phyloP scores from a whole-genome alignment of 2,888 invertebrate genomes.

The Imbricaverruca yamaguchii region DNA sequence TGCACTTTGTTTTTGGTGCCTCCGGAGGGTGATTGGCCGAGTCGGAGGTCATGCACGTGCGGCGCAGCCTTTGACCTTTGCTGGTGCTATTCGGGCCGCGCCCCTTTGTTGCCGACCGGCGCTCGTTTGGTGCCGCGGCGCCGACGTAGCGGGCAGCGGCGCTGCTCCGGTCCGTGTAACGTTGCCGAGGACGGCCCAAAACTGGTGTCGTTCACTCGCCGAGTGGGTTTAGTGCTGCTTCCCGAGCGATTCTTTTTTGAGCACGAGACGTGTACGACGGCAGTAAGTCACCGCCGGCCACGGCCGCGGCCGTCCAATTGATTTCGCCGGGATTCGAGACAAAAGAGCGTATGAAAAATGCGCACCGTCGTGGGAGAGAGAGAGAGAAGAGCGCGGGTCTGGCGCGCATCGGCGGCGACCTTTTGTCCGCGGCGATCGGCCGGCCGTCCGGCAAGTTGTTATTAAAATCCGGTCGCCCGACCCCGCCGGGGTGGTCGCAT shows the following conservation, averaged over 20 bases:
- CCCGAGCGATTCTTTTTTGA: background rate
- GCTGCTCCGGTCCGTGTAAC: background rate
- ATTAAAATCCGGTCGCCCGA: conserved; percentile 3
- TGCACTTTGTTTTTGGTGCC: background rate
- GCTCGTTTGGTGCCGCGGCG: too few species aligned
- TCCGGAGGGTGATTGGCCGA: background rate
- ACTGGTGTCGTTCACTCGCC: background rate
- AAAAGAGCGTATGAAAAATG: conserved; percentile 8
- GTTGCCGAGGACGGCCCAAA: background rate
- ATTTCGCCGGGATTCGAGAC: background rate
- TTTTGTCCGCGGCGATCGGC: background rate
- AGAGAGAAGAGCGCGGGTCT: background rate
- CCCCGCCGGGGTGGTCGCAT: background rate
- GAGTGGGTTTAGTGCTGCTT: background rate
- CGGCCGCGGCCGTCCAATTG: background rate
- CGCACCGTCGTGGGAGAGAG: background rate
- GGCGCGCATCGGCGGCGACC: background rate
- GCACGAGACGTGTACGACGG: background rate
- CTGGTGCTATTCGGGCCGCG: background rate
- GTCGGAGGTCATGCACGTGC: conserved; percentile 16
- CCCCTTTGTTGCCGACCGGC: background rate
- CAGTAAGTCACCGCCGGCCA: background rate
- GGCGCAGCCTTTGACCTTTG: background rate
- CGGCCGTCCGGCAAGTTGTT: background rate
- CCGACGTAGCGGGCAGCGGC: too few species aligned